phyloP scores from a whole-genome alignment of 2,113 vertebrate genomes.

The Zosterops japonicus region DNA sequence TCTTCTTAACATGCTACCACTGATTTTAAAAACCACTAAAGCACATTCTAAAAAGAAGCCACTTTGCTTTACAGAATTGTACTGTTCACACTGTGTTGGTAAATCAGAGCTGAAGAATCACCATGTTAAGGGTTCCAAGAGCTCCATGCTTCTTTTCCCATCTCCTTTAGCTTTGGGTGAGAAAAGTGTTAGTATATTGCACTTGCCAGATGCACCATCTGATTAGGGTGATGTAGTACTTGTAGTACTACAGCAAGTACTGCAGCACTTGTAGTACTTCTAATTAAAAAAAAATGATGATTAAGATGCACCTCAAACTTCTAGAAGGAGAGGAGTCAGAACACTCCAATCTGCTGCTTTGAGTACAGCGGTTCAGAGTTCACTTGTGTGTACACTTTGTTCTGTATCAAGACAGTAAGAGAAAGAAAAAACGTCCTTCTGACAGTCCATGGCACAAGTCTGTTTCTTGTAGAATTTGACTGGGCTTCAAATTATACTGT shows the following conservation, averaged over 20 bases:
- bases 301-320: not conserved
- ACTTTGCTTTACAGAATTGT: not conserved
- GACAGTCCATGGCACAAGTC: not conserved
- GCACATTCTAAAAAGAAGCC: not conserved
- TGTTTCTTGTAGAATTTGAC: not conserved
- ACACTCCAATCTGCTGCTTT: not conserved
- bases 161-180: not conserved
- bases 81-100: not conserved
- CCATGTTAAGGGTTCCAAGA: not conserved
- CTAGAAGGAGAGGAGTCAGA: not conserved
- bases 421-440: not conserved
- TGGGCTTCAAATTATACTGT: not conserved
- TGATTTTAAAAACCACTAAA: not conserved
- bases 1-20: not conserved
- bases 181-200: not conserved
- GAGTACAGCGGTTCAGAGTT: not conserved
- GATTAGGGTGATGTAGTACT: not conserved
- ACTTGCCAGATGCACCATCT: not conserved
- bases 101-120: not conserved
- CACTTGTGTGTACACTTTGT: not conserved
- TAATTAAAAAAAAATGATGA: not conserved
- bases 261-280: not conserved
- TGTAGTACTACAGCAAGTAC: not conserved
- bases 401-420: not conserved
- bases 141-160: not conserved